These are phyloP conservation scores for Peromyscus polionotus DNA, from an alignment of 2,113 vertebrate species.

Conservation along the genomic window DNA sequence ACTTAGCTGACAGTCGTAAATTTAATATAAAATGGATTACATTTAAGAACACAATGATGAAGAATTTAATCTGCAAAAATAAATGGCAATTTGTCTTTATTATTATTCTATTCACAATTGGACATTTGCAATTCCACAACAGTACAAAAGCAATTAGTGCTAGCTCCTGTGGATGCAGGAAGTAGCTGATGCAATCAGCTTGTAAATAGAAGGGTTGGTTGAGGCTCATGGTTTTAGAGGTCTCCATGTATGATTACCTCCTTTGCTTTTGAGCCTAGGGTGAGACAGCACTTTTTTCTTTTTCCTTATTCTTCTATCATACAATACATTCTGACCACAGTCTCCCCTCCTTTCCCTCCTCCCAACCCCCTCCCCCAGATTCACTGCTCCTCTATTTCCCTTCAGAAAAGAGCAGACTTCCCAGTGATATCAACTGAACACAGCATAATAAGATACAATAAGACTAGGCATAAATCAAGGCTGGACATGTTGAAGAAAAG, in stretches of 20 bases:
- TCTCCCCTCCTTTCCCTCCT: too few relatives aligned
- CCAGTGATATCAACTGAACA: background rate
- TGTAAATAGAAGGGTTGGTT: background rate
- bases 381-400: too few relatives aligned
- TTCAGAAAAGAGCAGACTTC: too few relatives aligned
- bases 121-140: background rate
- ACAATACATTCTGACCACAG: too few relatives aligned
- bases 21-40: background rate
- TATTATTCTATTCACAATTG: background rate
- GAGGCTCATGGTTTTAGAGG: background rate
- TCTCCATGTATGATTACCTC: background rate
- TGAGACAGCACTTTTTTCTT: background rate
- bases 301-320: background rate
- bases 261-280: background rate
- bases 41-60: slow-evolving; percentile 16
- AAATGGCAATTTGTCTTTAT: slow-evolving; percentile 53
- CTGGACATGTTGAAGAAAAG: background rate
- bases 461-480: background rate
- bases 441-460: background rate
- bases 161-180: background rate
- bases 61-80: slow-evolving; percentile 30
- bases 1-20: background rate
- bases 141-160: background rate
- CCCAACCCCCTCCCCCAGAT: too few relatives aligned
- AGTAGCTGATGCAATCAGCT: background rate